Percentiles rank a stretch among this genome's conserved stretches.
Evolutionary conservation across 2,113 vertebrate genomes (phyloP).

Genomic region (Heteronetta atricapilla): DNA sequence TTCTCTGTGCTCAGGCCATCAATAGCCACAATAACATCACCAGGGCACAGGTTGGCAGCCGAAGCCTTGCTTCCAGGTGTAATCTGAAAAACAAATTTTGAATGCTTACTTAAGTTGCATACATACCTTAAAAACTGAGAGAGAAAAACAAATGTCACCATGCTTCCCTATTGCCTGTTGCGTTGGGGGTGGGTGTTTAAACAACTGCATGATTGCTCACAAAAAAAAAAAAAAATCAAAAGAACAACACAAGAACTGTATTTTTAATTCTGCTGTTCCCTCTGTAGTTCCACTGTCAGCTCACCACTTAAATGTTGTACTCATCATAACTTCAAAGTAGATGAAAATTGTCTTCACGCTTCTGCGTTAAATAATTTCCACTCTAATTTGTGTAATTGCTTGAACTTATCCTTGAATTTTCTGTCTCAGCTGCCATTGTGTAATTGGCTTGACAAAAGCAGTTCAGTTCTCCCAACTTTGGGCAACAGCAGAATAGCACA

Average conservation of each 20-base stretch:
- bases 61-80: constrained; percentile 95
- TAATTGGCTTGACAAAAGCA: neutral
- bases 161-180: accelerated
- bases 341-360: neutral
- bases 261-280: neutral
- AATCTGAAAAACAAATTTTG: constrained; percentile 78
- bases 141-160: neutral
- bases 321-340: neutral
- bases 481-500: neutral
- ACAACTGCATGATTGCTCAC: neutral
- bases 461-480: neutral
- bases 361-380: neutral
- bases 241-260: neutral
- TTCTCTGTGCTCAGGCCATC: constrained; percentile 85
- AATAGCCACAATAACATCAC: constrained; percentile 92
- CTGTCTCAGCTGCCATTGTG: neutral
- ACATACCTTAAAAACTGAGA: neutral
- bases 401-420: neutral
- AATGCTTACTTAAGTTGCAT: neutral
- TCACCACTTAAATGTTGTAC: neutral
- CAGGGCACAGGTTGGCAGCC: constrained; percentile 86
- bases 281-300: neutral
- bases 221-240: neutral
- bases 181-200: neutral
- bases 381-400: neutral